Evolutionary conservation across 2,888 invertebrate genomes (phyloP).

Genomic region (Psylliodes chrysocephalus): DNA sequence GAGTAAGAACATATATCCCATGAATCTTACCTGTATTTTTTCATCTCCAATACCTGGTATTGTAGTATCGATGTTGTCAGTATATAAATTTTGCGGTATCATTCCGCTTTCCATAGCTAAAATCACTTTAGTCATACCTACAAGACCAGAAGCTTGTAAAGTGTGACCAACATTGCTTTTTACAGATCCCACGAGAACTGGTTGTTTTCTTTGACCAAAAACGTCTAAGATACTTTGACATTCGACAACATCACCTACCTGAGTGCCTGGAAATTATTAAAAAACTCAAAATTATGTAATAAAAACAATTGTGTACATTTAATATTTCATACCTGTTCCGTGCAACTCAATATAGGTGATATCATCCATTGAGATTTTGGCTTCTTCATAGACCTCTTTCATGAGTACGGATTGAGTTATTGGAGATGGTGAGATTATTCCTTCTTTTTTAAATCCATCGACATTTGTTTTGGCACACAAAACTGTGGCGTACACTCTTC

Average conservation of each 20-base stretch:
- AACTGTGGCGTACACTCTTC: conserved; percentile 66
- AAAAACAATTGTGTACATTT: too few species aligned
- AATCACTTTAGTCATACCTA: conserved; percentile 70
- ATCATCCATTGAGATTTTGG: conserved; percentile 74
- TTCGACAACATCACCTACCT: conserved; percentile 48
- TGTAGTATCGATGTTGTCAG: conserved; percentile 67
- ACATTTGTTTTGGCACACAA: conserved; percentile 54
- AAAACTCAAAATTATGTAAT: too few species aligned
- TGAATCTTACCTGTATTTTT: conserved; percentile 60
- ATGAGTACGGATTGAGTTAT: conserved; percentile 71
- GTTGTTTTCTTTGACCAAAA: conserved; percentile 61
- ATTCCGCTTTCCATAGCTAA: conserved; percentile 74
- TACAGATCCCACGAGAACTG: conserved; percentile 69
- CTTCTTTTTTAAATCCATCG: conserved; percentile 60
- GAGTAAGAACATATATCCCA: neutral
- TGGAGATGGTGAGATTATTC: conserved; percentile 58
- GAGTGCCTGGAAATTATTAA: conserved; percentile 58
- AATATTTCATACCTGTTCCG: conserved; percentile 71
- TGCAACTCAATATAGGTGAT: conserved; percentile 89
- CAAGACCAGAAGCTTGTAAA: conserved; percentile 65
- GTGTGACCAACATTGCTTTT: conserved; percentile 66
- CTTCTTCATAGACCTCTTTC: conserved; percentile 73
- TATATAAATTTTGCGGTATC: conserved; percentile 80
- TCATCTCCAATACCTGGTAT: conserved; percentile 67
- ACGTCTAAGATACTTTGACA: conserved; percentile 30